Evolutionary conservation across 2,797 vertebrate genomes (phyloP).

Genomic region (Intellagama lesueurii): DNA sequence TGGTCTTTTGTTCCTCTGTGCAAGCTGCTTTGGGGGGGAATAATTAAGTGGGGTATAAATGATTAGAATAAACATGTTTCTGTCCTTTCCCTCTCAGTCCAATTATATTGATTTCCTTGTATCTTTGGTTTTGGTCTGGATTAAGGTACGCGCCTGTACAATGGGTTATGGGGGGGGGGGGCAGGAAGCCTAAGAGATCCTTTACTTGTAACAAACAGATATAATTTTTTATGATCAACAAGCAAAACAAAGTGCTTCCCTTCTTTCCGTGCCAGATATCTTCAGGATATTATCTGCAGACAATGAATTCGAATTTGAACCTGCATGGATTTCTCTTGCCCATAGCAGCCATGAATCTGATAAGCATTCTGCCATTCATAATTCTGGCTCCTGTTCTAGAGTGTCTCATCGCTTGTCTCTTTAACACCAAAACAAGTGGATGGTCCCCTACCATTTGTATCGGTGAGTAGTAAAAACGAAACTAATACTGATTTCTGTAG

Average conservation of each 20-base stretch:
- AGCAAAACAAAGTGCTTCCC: conserved; percentile 31
- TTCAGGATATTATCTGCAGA: conserved; percentile 93
- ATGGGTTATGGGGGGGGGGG: too few species aligned
- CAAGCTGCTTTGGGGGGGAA: neutral
- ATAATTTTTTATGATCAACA: too few species aligned
- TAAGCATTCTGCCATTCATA: conserved; percentile 88
- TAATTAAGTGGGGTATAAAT: neutral
- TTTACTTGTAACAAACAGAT: too few species aligned
- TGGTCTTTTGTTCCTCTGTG: too few species aligned
- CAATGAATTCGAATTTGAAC: conserved; percentile 87
- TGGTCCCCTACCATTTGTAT: conserved; percentile 83
- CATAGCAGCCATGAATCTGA: conserved; percentile 86
- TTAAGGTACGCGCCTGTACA: too few species aligned
- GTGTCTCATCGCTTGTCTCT: conserved; percentile 78
- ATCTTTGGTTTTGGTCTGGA: neutral
- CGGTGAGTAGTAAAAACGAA: conserved; percentile 77
- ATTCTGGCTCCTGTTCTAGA: conserved; percentile 87
- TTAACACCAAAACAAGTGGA: conserved; percentile 74
- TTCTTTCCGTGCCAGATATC: conserved; percentile 80
- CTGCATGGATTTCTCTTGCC: conserved; percentile 84
- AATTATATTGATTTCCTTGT: neutral
- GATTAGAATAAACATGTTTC: neutral
- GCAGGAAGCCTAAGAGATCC: too few species aligned
- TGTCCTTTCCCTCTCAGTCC: neutral
- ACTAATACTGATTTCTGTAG: neutral